Evolutionary conservation across 2,113 vertebrate species (phyloP), one percentile per base, ranked within the genome.

Genomic region (Hypomesus transpacificus): DNA sequence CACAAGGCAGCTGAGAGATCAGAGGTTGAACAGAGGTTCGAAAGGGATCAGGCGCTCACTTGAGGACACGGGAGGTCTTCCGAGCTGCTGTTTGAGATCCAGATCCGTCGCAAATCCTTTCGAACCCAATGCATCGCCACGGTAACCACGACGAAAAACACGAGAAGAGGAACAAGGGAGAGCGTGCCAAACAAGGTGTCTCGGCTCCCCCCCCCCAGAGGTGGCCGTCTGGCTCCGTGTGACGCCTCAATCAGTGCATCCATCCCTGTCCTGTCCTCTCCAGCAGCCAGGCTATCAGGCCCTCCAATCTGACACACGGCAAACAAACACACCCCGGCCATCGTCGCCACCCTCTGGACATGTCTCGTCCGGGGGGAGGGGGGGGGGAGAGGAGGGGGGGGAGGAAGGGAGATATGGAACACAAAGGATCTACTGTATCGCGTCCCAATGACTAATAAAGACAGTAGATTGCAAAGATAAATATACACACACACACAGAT

Each of bases 301-400:
- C 13, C 6, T 67, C 82, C 78, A 73, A 78, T 78, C 73, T 76
- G 60, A 68, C 70, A 68, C 79, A 81, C 72, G 75, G 28, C 76
- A 80, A 72, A 73, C 66, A 79, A 74, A 80, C 76, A 74, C 76
- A 71, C 69, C n/a, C 67, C 7, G 54, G 63, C 72, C 66, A 63
- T 80, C 57, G 69, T 61, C 69, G 67, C 39, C 21, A 65, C 14
- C 7, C 13, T 7, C 26, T 16, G 0, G 16, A 26, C 60, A 62
- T 1, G 16, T 22, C 9, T 22, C 11, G 9, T 4, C 59, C 4
- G 20, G 22, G 9, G 22, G 2, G 22, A 4, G 66, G 69, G 60
- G 18, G 53, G 69, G 68, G 66, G 68, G 68, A 46, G 63, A 62
- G 53, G 61, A 31, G 71, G 58, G 39, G 5, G 61, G 3, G 61